phyloP scores from a whole-genome alignment of 2,888 invertebrate genomes.

The Folsomia manolachei region DNA sequence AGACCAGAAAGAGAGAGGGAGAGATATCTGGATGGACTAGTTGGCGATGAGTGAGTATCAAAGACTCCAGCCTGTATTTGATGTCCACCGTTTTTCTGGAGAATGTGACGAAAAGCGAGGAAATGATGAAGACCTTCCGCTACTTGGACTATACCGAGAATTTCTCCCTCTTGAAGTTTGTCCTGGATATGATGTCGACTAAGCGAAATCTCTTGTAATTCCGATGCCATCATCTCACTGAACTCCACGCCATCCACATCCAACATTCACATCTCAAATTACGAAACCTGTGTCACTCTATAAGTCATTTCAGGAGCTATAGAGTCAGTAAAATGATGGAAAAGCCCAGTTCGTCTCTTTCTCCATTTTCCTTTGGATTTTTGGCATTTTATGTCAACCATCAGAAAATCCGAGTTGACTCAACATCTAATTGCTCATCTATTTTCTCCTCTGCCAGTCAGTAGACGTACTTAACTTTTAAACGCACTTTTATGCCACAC shows the following conservation, averaged over 20 bases:
- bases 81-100: neutral
- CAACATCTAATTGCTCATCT: too few relatives aligned
- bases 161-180: conserved; percentile 1
- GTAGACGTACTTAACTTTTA: too few relatives aligned
- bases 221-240: neutral
- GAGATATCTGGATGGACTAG: conserved; percentile 20
- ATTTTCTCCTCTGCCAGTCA: too few relatives aligned
- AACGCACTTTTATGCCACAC: too few relatives aligned
- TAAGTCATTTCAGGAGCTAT: too few relatives aligned
- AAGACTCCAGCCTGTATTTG: neutral
- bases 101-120: neutral
- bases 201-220: neutral
- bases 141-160: neutral
- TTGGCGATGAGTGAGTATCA: neutral
- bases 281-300: too few relatives aligned
- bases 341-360: too few relatives aligned
- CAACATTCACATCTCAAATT: neutral
- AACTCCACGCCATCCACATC: too few relatives aligned
- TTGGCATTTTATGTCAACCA: too few relatives aligned
- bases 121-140: conserved; percentile 6
- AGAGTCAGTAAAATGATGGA: too few relatives aligned
- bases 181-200: conserved; percentile 7
- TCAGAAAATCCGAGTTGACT: too few relatives aligned
- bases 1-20: conserved; percentile 29
- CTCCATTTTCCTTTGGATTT: too few relatives aligned